Conservation (phyloP, 1,140 invertebrate species). For the Chlorops oryzae region DNA sequence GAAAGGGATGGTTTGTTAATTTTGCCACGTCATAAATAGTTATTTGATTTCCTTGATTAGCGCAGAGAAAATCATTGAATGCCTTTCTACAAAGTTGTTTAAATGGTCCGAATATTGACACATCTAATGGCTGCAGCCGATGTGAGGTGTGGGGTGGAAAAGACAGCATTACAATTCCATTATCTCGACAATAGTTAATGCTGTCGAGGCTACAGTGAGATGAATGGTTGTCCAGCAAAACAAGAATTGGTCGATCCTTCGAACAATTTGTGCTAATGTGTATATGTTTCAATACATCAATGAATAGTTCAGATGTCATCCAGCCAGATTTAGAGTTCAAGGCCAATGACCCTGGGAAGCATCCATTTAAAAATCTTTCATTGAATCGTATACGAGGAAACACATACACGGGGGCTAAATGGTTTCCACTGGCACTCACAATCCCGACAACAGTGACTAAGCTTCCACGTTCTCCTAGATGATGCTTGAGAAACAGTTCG, state of each 20-base stretch:
- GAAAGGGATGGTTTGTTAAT: neutral
- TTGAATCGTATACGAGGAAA: no score
- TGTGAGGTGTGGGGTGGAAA: neutral
- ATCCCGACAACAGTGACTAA: no score
- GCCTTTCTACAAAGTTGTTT: no score
- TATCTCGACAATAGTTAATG: neutral
- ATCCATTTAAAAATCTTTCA: no score
- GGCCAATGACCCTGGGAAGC: no score
- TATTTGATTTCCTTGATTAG: neutral
- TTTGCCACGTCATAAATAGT: neutral
- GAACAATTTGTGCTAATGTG: slow-evolving; percentile 1
- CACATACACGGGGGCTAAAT: no score
- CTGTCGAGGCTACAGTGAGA: neutral
- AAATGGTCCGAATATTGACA: no score
- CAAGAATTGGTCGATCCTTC: neutral
- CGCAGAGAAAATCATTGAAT: neutral
- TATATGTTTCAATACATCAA: neutral
- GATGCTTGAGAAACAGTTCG: no score
- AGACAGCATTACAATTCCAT: neutral
- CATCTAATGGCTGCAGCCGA: no score
- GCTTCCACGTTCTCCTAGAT: no score
- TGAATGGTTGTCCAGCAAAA: slow-evolving; percentile 1
- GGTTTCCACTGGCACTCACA: no score
- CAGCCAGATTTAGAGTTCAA: no score
- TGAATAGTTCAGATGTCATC: neutral